Evolutionary conservation across 2,113 vertebrate species (phyloP), one percentile per base, ranked within the genome.

Genomic region (Misgurnus anguillicaudatus): DNA sequence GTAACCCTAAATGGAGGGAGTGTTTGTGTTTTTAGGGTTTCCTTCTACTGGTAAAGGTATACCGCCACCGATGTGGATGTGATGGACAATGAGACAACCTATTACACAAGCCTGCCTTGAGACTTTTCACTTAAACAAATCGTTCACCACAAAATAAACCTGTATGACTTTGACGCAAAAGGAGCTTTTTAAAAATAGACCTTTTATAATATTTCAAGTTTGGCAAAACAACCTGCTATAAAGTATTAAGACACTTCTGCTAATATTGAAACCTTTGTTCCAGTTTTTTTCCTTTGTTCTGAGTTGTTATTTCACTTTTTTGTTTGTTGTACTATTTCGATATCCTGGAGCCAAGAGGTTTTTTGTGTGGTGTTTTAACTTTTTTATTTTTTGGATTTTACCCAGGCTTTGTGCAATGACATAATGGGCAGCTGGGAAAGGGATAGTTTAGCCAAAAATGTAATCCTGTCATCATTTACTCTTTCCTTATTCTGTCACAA

Each of bases 351-450:
- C 13, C 9, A 38, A 55, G 39, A 4, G 2, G n/a, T 77, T 77
- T n/a, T 75, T 67, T 24, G 63, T n/a, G 57, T 53, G 19, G 31
- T 75, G 39, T 55, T 13, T 21, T 61, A 17, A 70, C 47, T 61
- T 51, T 62, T 45, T 74, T 5, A 5, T 21, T 67, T 77, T 39
- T 69, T 39, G 41, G 69, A 76, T 62, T 63, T 68, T 71, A 53
- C 71, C 80, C 11, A 65, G 67, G 9, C 64, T 69, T 80, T 53
- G 57, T 57, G 77, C 77, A 71, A 57, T 87, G 77, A 87, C 58
- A 88, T 84, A 77, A 86, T 88, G 77, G 78, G 78, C 84, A 87
- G 86, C 84, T 89, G 86, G 84, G 83, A 77, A 87, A 86, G 87
- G 83, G 83, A 88, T 89, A 88, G 24, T 31, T 31, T 31, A 31